phyloP scores from a whole-genome alignment of 2,797 vertebrate species.

The Novumbra hubbsi region DNA sequence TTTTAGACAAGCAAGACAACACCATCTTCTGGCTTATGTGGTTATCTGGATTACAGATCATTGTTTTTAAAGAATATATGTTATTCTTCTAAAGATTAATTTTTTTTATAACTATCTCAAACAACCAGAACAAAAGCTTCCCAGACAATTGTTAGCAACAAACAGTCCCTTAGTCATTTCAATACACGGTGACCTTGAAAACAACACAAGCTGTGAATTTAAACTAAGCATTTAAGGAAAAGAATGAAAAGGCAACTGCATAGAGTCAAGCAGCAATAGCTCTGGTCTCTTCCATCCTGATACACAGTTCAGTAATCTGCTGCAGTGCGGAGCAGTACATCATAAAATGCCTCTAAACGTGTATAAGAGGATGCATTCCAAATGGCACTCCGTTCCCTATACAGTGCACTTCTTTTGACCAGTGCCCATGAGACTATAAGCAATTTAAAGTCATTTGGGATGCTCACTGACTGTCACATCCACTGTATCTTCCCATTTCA shows the following conservation, averaged over 20 bases:
- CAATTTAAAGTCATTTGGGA: background rate
- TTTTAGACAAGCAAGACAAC: too few relatives aligned
- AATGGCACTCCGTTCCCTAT: background rate
- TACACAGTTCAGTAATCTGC: background rate
- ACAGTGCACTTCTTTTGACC: background rate
- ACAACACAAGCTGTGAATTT: constrained; percentile 7
- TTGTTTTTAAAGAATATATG: too few relatives aligned
- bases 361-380: background rate
- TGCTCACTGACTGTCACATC: background rate
- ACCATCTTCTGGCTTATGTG: too few relatives aligned
- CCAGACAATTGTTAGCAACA: background rate
- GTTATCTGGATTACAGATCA: too few relatives aligned
- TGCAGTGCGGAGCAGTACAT: background rate
- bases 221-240: background rate
- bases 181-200: background rate
- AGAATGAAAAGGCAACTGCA: background rate
- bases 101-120: too few relatives aligned
- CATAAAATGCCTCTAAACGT: background rate
- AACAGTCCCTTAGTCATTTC: constrained; percentile 14
- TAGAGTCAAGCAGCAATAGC: too few relatives aligned
- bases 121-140: constrained; percentile 3
- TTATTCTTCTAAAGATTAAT: too few relatives aligned
- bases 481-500: background rate
- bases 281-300: too few relatives aligned
- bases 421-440: background rate